Evolutionary conservation across 2,888 invertebrate species (phyloP), one percentile per base, ranked within the genome.

Genomic region (Sclerodermus sp.): DNA sequence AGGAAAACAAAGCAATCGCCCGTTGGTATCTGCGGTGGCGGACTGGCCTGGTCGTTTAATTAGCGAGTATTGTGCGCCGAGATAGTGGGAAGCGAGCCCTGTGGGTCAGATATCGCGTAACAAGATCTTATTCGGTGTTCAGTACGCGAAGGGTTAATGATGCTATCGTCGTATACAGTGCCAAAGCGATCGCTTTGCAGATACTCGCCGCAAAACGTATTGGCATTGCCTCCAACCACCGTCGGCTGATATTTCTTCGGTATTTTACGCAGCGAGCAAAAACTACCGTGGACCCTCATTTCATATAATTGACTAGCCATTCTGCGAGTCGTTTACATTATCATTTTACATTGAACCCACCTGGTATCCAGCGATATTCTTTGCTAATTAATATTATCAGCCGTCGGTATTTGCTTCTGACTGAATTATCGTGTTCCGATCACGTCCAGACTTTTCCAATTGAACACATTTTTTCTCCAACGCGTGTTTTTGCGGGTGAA

Each of bases 1-100:
- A 63, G 68, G 71, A 74, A 75, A 75, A 77, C 76, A 77, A 77
- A 76, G 77, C 74, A 76, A 77, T 77, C 76, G 73, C 70, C 62
- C 63, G 65, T 58, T 62, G 66, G 72, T 73, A 76, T 76, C 76
- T 64, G 68, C 66, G 63, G 65, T 67, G 70, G 70, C 69, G 67
- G 63, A 52, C 53, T 66, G 62, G 58, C 66, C 69, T 66, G 51
- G 64, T 60, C 71, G 71, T 75, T 76, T 77, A 77, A 77, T 77
- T 77, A 77, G 77, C 70, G 66, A 67, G 76, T 73, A 76, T 77
- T 77, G 77, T 75, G 71, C 69, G 63, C 57, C 50, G 51, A 50
- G 52, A 46, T 34, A 59, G 58, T 51, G 43, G 44, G 38, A 30
- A 44, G 45, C 64, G 51, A 55, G 55, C 65, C 60, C 63, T 54